A percentile compares a stretch with the other conserved stretches of the same genome.
phyloP scores from a whole-genome alignment of 2,888 invertebrate genomes.

The Mesoligia furuncula region DNA sequence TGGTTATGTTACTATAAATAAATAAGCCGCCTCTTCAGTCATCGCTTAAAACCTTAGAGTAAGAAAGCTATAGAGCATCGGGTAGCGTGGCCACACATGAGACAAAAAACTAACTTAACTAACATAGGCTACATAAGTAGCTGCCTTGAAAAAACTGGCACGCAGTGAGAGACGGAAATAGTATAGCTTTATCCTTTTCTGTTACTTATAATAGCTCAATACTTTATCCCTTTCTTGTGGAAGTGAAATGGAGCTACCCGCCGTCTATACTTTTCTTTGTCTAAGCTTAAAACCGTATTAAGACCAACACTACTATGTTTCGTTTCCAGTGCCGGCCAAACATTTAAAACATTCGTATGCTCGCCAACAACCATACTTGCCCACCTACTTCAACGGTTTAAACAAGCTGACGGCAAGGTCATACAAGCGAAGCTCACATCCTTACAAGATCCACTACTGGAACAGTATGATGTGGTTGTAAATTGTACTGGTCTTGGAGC shows the following conservation, averaged over 20 bases:
- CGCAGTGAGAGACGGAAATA: too few relatives aligned
- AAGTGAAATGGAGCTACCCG: too few relatives aligned
- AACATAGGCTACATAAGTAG: too few relatives aligned
- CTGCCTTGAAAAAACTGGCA: too few relatives aligned
- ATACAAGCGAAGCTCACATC: conserved; percentile 71
- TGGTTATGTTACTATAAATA: background rate
- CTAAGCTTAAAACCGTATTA: background rate
- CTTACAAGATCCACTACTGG: conserved; percentile 82
- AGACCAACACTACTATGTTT: background rate
- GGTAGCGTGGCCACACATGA: too few relatives aligned
- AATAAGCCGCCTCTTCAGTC: background rate
- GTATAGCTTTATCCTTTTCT: too few relatives aligned
- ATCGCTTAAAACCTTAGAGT: background rate
- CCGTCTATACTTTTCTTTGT: too few relatives aligned
- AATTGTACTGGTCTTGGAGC: conserved; percentile 95
- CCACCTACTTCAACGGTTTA: conserved; percentile 92
- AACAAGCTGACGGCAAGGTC: conserved; percentile 91
- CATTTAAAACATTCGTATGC: conserved; percentile 92
- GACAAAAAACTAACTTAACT: too few relatives aligned
- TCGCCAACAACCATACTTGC: conserved; percentile 92
- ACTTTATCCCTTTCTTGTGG: too few relatives aligned
- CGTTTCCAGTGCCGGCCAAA: conserved; percentile 90
- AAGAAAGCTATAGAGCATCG: too few relatives aligned
- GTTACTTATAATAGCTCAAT: too few relatives aligned
- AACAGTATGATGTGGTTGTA: conserved; percentile 92